phyloP scores from a whole-genome alignment of 2,888 invertebrate species.

The Mesorhabditis spiculigera region DNA sequence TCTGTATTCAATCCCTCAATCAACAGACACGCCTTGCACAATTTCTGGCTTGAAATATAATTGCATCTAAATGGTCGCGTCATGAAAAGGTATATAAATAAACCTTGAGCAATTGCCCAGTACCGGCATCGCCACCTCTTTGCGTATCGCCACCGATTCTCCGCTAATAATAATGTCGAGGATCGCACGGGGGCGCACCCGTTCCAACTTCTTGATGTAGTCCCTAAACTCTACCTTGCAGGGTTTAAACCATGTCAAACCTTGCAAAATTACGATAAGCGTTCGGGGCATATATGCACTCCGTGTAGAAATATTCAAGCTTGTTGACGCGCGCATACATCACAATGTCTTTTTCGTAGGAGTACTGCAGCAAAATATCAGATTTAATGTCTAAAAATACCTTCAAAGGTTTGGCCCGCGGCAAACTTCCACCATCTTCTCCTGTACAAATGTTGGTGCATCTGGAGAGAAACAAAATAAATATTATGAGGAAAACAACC shows the following conservation, averaged over 20 bases:
- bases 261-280: slow-evolving; percentile 79
- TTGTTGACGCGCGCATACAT: slow-evolving; percentile 88
- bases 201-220: slow-evolving; percentile 85
- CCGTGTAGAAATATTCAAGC: slow-evolving; percentile 94
- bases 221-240: slow-evolving; percentile 17
- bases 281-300: slow-evolving; percentile 96
- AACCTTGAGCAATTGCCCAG: slow-evolving; percentile 33
- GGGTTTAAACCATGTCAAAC: slow-evolving; percentile 8
- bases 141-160: slow-evolving; percentile 79
- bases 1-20: slow-evolving; percentile 81
- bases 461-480: slow-evolving; percentile 14
- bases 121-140: slow-evolving; percentile 75
- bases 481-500: slow-evolving; percentile 68
- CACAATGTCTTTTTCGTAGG: slow-evolving; percentile 95
- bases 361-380: slow-evolving; percentile 85
- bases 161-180: slow-evolving; percentile 55
- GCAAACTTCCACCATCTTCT: slow-evolving; percentile 40
- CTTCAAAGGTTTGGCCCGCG: slow-evolving; percentile 53
- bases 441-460: slow-evolving; percentile 46
- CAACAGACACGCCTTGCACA: slow-evolving; percentile 93
- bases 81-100: slow-evolving; percentile 1
- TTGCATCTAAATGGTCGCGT: slow-evolving; percentile 70
- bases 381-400: slow-evolving; percentile 25
- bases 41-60: slow-evolving; percentile 78
- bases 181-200: slow-evolving; percentile 74